phyloP scores from a whole-genome alignment of 35 echinoderm and acorn worm genomes.

The Chiridota heheva region DNA sequence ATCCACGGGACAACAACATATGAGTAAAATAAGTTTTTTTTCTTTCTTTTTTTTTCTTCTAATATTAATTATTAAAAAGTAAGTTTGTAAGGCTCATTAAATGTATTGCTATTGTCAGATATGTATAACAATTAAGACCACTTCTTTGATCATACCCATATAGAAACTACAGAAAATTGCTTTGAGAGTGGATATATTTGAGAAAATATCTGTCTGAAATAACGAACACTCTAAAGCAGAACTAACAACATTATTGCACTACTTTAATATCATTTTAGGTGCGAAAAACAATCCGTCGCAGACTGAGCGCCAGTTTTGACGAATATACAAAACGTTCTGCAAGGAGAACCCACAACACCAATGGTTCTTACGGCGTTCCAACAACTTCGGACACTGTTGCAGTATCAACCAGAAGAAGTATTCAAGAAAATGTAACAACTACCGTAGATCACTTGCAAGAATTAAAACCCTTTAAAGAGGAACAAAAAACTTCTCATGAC shows the following conservation, averaged over 20 bases:
- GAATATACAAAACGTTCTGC: slow-evolving; percentile 60
- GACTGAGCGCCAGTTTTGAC: slow-evolving; percentile 54
- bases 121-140: too few relatives aligned
- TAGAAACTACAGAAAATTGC: too few relatives aligned
- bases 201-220: neutral
- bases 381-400: slow-evolving; percentile 79
- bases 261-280: slow-evolving; percentile 36
- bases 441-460: slow-evolving; percentile 57
- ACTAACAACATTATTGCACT: neutral
- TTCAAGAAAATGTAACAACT: slow-evolving; percentile 54
- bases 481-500: too few relatives aligned
- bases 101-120: too few relatives aligned
- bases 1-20: too few relatives aligned
- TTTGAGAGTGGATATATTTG: neutral
- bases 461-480: slow-evolving; percentile 77
- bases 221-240: neutral
- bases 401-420: slow-evolving; percentile 62
- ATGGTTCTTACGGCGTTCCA: slow-evolving; percentile 76
- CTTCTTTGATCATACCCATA: too few relatives aligned
- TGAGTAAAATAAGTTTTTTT: too few relatives aligned
- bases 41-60: too few relatives aligned
- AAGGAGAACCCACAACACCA: slow-evolving; percentile 67
- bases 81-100: too few relatives aligned
- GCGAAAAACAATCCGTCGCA: slow-evolving; percentile 49
- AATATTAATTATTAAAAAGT: too few relatives aligned